A percentile compares a stretch with the other conserved stretches of the same genome.
Evolutionary conservation across 2,888 invertebrate genomes (phyloP).

Genomic region (Drosophila prolongata): DNA sequence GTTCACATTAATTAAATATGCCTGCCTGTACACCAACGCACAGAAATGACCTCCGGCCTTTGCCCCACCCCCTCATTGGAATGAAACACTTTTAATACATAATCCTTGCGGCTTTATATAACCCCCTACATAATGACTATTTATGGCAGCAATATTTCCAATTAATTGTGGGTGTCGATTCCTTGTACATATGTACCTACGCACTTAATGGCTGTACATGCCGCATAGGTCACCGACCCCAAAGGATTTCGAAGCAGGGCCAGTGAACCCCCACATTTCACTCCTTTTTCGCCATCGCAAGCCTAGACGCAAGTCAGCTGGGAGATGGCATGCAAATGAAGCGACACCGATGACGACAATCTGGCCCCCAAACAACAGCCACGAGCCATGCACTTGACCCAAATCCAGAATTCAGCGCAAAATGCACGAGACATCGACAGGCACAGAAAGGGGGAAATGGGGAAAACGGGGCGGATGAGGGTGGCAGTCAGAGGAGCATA

Average conservation of each 20-base stretch:
- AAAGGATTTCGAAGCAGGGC: constrained; percentile 9
- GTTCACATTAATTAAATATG: constrained; percentile 51
- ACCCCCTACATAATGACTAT: constrained; percentile 29
- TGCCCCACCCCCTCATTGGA: neutral
- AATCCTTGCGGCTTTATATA: constrained; percentile 40
- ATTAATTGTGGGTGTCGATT: constrained; percentile 35
- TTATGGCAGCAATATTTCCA: constrained; percentile 35
- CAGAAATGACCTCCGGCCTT: constrained; percentile 38
- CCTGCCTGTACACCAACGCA: constrained; percentile 29
- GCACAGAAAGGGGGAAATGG: constrained; percentile 12
- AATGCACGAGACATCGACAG: constrained; percentile 62
- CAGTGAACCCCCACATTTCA: constrained; percentile 3
- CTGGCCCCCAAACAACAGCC: constrained; percentile 21
- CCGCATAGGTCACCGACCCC: constrained; percentile 17
- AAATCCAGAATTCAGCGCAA: constrained; percentile 67
- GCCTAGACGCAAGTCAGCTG: constrained; percentile 37
- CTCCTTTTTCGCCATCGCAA: constrained; percentile 1
- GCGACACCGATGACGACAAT: constrained; percentile 12
- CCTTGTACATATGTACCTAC: constrained; percentile 7
- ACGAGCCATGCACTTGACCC: constrained; percentile 70
- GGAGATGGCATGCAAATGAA: constrained; percentile 41
- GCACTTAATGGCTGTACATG: constrained; percentile 15
- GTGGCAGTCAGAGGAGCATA: constrained; percentile 15
- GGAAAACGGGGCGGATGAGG: neutral
- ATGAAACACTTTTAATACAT: constrained; percentile 39